Conservation (phyloP, 2,888 invertebrate species). For the Lymantria dispar region DNA sequence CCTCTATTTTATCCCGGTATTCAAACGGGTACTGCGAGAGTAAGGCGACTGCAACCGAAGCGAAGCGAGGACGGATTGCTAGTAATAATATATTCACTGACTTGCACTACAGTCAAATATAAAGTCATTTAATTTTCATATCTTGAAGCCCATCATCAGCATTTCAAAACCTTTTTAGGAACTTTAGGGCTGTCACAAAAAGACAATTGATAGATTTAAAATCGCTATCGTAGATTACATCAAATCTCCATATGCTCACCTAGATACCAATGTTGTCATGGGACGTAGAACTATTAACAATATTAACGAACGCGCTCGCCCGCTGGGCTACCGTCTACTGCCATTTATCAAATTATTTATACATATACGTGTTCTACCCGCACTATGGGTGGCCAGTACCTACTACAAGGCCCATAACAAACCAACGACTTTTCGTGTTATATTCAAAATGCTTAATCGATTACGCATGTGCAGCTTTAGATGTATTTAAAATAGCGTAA, state of each 20-base stretch:
- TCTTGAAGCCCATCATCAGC: too few species aligned
- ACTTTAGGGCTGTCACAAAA: too few species aligned
- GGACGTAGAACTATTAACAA: constrained; percentile 51
- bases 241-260: constrained; percentile 3
- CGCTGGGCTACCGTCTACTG: constrained; percentile 60
- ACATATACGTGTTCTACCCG: constrained; percentile 32
- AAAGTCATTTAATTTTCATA: too few species aligned
- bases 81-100: too few species aligned
- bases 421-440: constrained; percentile 17
- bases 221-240: too few species aligned
- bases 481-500: constrained; percentile 6
- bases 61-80: too few species aligned
- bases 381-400: constrained; percentile 21
- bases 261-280: constrained; percentile 28
- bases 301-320: constrained; percentile 55
- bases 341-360: constrained; percentile 73
- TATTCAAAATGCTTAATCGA: constrained; percentile 18
- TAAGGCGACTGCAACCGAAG: too few species aligned
- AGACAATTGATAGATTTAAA: too few species aligned
- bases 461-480: constrained; percentile 16
- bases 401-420: constrained; percentile 42
- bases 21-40: too few species aligned
- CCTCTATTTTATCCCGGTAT: too few species aligned
- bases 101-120: too few species aligned
- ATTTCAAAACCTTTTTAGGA: too few species aligned